A percentile compares a stretch with the other conserved stretches of the same genome.
Evolutionary conservation across 2,113 vertebrate species (phyloP).

Genomic region (Microtus richardsoni): DNA sequence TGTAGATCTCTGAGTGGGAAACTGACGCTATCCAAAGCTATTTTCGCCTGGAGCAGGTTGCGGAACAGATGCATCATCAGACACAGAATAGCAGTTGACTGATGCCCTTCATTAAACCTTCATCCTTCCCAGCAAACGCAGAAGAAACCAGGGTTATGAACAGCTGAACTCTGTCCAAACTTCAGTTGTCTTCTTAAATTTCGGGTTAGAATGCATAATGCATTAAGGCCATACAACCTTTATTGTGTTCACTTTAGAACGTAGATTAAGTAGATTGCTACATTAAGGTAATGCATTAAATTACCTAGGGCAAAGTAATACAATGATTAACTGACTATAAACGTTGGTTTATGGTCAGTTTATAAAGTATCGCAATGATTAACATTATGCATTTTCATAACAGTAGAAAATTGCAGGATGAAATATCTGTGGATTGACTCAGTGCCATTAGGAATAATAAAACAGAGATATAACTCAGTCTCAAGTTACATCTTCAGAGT

Average conservation of each 20-base stretch:
- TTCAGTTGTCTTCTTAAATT: slow-evolving; percentile 82
- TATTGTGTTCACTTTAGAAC: slow-evolving; percentile 88
- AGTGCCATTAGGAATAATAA: slow-evolving; percentile 90
- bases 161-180: slow-evolving; percentile 83
- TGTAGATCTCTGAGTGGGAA: background rate
- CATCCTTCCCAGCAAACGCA: slow-evolving; percentile 64
- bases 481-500: slow-evolving; percentile 88
- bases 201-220: slow-evolving; percentile 86
- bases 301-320: slow-evolving; percentile 91
- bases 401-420: slow-evolving; percentile 88
- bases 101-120: slow-evolving; percentile 65
- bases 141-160: slow-evolving; percentile 79
- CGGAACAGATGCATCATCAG: background rate
- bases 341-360: slow-evolving; percentile 90
- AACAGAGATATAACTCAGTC: slow-evolving; percentile 86
- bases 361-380: slow-evolving; percentile 90
- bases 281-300: slow-evolving; percentile 91
- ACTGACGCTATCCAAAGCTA: background rate
- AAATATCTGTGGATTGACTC: slow-evolving; percentile 88
- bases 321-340: slow-evolving; percentile 91
- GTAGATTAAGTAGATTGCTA: slow-evolving; percentile 90
- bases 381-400: slow-evolving; percentile 89
- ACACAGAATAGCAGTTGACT: slow-evolving; percentile 38
- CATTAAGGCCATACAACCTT: slow-evolving; percentile 85
- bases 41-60: background rate